These are phyloP conservation scores for Conomelus anceps DNA, from an alignment of 2,888 invertebrate genomes.

Conservation along the genomic window DNA sequence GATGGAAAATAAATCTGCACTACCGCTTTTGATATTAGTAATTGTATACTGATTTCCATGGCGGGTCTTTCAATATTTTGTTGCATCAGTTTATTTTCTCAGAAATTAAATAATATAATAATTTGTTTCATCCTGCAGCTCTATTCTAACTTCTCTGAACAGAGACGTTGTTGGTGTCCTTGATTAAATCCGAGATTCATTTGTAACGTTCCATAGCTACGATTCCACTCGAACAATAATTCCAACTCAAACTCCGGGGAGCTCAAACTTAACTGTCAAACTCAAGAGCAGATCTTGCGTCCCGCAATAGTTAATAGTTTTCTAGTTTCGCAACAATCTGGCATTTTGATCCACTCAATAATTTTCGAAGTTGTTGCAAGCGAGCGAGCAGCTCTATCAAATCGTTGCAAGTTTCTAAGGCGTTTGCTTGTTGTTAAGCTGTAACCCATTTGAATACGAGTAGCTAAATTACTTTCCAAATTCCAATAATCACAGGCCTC, in stretches of 20 bases:
- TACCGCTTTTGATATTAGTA: too few relatives aligned
- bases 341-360: neutral
- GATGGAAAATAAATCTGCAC: too few relatives aligned
- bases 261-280: neutral
- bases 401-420: neutral
- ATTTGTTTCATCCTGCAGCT: neutral
- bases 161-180: neutral
- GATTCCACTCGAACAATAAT: neutral
- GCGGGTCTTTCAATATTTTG: too few relatives aligned
- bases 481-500: neutral
- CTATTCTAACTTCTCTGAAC: neutral
- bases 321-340: neutral
- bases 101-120: too few relatives aligned
- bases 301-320: neutral
- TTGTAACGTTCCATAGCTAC: neutral
- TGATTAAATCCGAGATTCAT: neutral
- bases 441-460: neutral
- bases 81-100: too few relatives aligned
- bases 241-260: neutral
- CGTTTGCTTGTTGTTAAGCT: neutral
- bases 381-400: neutral
- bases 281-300: neutral
- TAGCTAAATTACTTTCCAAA: neutral
- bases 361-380: neutral
- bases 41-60: too few relatives aligned